Conservation (phyloP, 2,113 vertebrate genomes). For the Hassar affinis region DNA sequence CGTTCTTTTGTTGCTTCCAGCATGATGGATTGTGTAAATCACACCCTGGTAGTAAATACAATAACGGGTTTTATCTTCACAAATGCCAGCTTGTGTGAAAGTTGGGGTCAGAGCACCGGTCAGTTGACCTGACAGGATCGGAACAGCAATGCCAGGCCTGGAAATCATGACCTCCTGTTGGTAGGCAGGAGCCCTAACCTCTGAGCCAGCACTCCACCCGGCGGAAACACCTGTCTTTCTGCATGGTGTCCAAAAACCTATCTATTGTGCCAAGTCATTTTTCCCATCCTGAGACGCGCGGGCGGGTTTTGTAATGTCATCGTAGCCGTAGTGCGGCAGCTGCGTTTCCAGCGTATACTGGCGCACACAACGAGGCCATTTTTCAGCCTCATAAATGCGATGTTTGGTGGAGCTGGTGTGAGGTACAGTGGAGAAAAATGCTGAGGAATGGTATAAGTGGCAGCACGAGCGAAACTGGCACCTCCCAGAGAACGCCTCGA, state of each 20-base stretch:
- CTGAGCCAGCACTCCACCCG: not conserved
- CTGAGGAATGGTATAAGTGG: slow-evolving; percentile 48
- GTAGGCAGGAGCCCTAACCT: not conserved
- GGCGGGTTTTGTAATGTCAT: not conserved
- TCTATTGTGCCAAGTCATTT: not conserved
- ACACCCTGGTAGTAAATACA: too few relatives aligned
- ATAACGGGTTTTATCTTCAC: not conserved
- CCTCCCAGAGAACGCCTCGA: slow-evolving; percentile 46
- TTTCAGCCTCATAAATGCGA: slow-evolving; percentile 16
- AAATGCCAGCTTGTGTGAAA: not conserved
- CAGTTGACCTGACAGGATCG: not conserved
- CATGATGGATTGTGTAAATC: not conserved
- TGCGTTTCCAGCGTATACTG: slow-evolving; percentile 4
- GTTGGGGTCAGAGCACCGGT: not conserved
- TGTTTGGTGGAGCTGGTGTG: slow-evolving; percentile 34
- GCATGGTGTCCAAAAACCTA: not conserved
- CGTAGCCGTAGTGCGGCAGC: not conserved
- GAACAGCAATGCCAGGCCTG: not conserved
- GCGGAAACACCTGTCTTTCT: not conserved
- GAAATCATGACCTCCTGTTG: not conserved
- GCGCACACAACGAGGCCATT: slow-evolving; percentile 6
- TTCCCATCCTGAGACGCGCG: not conserved
- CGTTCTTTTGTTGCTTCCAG: not conserved
- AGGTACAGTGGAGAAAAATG: slow-evolving; percentile 44
- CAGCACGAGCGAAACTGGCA: slow-evolving; percentile 48